Evolutionary conservation across 2,113 vertebrate genomes (phyloP).

Genomic region (Oxyura jamaicensis): DNA sequence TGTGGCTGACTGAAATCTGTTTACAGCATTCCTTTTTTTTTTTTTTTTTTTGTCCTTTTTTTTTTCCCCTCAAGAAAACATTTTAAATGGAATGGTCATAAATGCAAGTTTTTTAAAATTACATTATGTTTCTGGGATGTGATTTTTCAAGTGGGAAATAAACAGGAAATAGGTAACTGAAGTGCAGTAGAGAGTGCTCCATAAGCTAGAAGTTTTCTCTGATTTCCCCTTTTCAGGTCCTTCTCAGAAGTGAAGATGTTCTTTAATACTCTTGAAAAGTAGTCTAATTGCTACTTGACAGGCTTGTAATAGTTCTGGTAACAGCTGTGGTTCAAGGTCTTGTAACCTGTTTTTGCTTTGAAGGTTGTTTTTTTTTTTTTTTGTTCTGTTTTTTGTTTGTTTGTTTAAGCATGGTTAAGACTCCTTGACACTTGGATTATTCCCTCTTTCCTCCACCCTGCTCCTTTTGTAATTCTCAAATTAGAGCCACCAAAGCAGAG

Average conservation of each 20-base stretch:
- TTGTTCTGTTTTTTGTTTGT: too few relatives aligned
- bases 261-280: slow-evolving; percentile 43
- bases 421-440: slow-evolving; percentile 17
- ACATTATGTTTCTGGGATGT: slow-evolving; percentile 61
- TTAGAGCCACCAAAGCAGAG: slow-evolving; percentile 1
- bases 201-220: slow-evolving; percentile 11
- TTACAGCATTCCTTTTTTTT: slow-evolving; percentile 76
- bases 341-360: slow-evolving; percentile 37
- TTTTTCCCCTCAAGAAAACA: slow-evolving; percentile 40
- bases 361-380: background rate
- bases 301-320: slow-evolving; percentile 21
- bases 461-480: slow-evolving; percentile 19
- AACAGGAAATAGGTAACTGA: slow-evolving; percentile 71
- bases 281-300: slow-evolving; percentile 42
- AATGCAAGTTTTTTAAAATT: slow-evolving; percentile 61
- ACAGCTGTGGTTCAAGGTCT: slow-evolving; percentile 26
- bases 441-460: slow-evolving; percentile 42
- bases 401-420: background rate
- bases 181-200: slow-evolving; percentile 36
- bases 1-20: slow-evolving; percentile 71
- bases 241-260: background rate
- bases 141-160: slow-evolving; percentile 70
- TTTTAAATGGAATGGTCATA: slow-evolving; percentile 64
- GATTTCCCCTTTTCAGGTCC: background rate
- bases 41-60: slow-evolving; percentile 7